Evolutionary conservation across 2,888 invertebrate genomes (phyloP).

Genomic region (Pemphredon lugubris): DNA sequence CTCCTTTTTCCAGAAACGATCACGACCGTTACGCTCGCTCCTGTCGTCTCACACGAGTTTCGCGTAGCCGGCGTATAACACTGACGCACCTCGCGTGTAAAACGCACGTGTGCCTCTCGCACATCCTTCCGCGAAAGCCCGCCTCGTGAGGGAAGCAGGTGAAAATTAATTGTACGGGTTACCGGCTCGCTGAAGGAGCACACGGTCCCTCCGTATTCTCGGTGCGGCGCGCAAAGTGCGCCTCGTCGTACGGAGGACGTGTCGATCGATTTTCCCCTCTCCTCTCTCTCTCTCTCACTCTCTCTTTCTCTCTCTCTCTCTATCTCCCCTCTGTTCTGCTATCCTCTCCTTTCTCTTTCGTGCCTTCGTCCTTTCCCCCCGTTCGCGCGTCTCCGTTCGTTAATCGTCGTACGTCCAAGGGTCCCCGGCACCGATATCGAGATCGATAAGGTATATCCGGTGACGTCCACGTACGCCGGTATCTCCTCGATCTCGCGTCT

Average conservation of each 20-base stretch:
- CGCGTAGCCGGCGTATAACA: constrained; percentile 37
- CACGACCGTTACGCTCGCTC: constrained; percentile 58
- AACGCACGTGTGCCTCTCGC: constrained; percentile 17
- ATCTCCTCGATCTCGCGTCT: constrained; percentile 43
- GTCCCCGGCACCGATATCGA: constrained; percentile 50
- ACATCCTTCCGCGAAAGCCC: constrained; percentile 61
- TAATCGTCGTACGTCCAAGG: constrained; percentile 60
- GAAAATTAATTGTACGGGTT: constrained; percentile 77
- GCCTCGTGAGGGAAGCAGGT: constrained; percentile 69
- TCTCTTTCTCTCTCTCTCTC: too few species aligned
- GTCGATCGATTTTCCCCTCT: constrained; percentile 71
- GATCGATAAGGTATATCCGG: constrained; percentile 59
- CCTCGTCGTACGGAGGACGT: constrained; percentile 68
- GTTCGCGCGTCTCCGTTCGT: constrained; percentile 57
- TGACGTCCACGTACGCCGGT: constrained; percentile 41
- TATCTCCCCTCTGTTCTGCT: constrained; percentile 10
- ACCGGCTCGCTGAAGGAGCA: constrained; percentile 61
- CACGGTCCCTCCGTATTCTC: constrained; percentile 38
- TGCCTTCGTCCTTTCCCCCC: constrained; percentile 51
- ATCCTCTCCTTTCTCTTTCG: constrained; percentile 46
- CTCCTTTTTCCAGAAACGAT: constrained; percentile 49
- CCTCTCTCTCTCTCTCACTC: constrained; percentile 18
- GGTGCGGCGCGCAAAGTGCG: constrained; percentile 63
- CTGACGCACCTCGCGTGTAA: constrained; percentile 6
- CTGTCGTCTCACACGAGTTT: constrained; percentile 35